These are phyloP conservation scores for Hephaestus fuliginosus DNA, from an alignment of 2,797 vertebrate genomes.

Conservation along the genomic window DNA sequence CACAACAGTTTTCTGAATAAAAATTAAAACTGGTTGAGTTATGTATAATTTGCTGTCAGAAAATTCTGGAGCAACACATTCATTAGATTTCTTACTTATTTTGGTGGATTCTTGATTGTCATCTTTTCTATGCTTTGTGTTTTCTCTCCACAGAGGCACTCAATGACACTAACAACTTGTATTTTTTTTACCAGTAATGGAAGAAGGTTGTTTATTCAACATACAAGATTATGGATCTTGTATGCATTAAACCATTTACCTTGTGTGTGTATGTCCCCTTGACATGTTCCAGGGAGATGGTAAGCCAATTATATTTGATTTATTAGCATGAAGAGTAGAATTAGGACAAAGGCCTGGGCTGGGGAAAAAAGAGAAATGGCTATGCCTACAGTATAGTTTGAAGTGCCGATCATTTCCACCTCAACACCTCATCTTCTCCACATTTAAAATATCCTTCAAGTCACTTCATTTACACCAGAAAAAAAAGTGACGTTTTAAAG, in stretches of 20 bases:
- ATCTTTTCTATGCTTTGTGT: not conserved
- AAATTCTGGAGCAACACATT: not conserved
- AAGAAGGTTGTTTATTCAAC: not conserved
- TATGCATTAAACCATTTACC: not conserved
- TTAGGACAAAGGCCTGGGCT: not conserved
- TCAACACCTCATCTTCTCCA: not conserved
- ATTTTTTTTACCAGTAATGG: not conserved
- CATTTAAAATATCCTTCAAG: slow-evolving; percentile 9
- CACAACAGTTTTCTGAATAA: not conserved
- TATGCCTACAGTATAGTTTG: not conserved
- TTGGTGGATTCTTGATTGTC: not conserved
- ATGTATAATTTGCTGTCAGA: not conserved
- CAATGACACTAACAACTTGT: not conserved
- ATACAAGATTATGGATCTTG: not conserved
- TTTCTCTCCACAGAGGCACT: not conserved
- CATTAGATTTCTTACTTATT: not conserved
- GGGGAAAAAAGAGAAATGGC: not conserved
- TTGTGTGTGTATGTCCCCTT: not conserved
- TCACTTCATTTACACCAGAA: not conserved
- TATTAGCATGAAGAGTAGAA: not conserved
- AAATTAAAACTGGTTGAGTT: not conserved
- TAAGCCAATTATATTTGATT: not conserved
- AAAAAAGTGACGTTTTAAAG: slow-evolving; percentile 12
- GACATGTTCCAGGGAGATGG: not conserved
- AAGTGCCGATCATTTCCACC: not conserved